Base-by-base conservation (phyloP, 2,113 vertebrate genomes). In the Willisornis vidua region DNA sequence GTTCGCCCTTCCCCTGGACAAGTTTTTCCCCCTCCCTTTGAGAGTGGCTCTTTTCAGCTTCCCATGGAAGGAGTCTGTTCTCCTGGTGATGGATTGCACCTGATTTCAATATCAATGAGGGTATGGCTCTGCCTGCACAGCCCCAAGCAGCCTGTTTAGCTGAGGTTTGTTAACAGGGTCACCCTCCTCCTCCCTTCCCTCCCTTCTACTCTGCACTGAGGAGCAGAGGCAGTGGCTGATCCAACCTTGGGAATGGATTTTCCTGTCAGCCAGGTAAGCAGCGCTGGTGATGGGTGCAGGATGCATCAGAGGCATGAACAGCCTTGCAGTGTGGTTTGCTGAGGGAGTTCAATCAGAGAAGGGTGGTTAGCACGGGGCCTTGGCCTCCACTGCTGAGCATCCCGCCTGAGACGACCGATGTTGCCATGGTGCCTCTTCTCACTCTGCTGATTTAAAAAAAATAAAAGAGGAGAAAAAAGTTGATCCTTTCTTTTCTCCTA, bases 41-140 rank as follows among this genome's bases (percentile, higher is more conserved):
- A 97, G 85, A 97, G 92, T 89, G 85, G 73, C 90, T 97, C 98
- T 96, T 98, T 98, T 97, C 97, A 98, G 98, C 94, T 89, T 43
- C 58, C 93, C 63, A 20, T 98, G 95, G 98, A 98, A 97, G 90
- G 97, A 93, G 94, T 95, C 97, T 97, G 96, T 97, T 96, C 91
- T 25, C 65, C 89, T 86, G 35, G 83, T 97, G 98, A 99, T 98
- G 96, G 98, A 98, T 98, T 96, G 97, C 92, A 25, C 96, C 96
- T 96, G 94, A 98, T 98, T 99, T 98, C 98, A 98, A 98, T 98
- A 98, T 98, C 98, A 98, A 98, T 98, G 97, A 89, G 84, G 81
- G 57, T 61, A 57, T 74, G 18, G 72, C 86, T 77, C 52, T 92
- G 94, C 75, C 85, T 35, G 54, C 57, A 18, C 26, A 79, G 91